Conservation (phyloP, 2,797 vertebrate genomes). For the Helostoma temminkii region DNA sequence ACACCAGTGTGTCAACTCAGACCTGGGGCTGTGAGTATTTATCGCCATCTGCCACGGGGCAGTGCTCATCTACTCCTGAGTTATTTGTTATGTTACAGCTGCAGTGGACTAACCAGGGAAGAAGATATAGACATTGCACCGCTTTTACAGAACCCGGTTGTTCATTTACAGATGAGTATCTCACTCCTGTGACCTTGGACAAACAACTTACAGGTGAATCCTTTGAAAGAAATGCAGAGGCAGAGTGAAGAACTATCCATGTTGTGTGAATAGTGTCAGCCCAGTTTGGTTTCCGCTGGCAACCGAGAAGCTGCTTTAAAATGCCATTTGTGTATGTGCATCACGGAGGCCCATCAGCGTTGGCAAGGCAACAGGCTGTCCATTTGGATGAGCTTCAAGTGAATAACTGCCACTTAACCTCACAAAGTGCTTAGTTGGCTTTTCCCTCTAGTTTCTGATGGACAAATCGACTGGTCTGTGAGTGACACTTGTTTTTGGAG, state of each 20-base stretch:
- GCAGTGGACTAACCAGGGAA: constrained; percentile 53
- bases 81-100: constrained; percentile 76
- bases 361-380: constrained; percentile 77
- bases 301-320: constrained; percentile 48
- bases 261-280: constrained; percentile 38
- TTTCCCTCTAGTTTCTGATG: constrained; percentile 58
- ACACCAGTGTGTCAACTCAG: constrained; percentile 51
- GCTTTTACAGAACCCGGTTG: constrained; percentile 55
- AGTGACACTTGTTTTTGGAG: constrained; percentile 44
- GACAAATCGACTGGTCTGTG: constrained; percentile 56
- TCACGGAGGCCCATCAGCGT: constrained; percentile 65
- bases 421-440: constrained; percentile 74
- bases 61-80: constrained; percentile 76
- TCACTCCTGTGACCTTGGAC: constrained; percentile 57
- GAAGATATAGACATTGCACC: constrained; percentile 49
- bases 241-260: constrained; percentile 38
- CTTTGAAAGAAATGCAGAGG: constrained; percentile 25
- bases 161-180: constrained; percentile 70
- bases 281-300: constrained; percentile 53
- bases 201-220: constrained; percentile 16
- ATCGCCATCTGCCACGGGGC: constrained; percentile 79
- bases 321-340: constrained; percentile 70
- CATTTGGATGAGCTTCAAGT: constrained; percentile 79
- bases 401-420: constrained; percentile 81
- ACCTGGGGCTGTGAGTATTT: constrained; percentile 71